Percentiles rank a stretch among this genome's conserved stretches.
Conservation (phyloP, 2,888 invertebrate species). For the Sinotaia quadrata region DNA sequence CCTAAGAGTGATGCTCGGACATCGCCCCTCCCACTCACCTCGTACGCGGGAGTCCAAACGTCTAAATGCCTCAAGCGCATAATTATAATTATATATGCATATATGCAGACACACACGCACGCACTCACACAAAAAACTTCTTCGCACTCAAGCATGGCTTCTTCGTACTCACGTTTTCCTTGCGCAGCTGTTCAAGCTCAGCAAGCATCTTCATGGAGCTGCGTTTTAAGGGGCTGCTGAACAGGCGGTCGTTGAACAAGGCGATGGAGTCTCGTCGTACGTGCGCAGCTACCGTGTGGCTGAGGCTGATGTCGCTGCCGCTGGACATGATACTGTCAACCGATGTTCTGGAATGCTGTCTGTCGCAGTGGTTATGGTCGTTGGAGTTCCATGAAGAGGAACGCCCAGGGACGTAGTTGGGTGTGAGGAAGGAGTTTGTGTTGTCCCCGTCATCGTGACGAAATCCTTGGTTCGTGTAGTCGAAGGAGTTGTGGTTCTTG, state of each 20-base stretch:
- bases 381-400: background rate
- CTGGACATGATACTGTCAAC: constrained; percentile 26
- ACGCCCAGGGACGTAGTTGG: background rate
- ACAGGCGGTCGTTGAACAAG: constrained; percentile 48
- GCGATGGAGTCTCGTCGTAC: constrained; percentile 57
- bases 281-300: constrained; percentile 39
- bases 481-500: constrained; percentile 21
- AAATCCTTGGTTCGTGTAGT: constrained; percentile 22
- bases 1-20: no score
- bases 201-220: constrained; percentile 25
- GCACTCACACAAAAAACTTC: no score
- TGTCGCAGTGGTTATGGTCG: no score
- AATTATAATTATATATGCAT: no score
- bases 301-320: constrained; percentile 25
- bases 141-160: no score
- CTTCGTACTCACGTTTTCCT: constrained; percentile 32
- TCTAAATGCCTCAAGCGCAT: no score
- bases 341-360: constrained; percentile 21
- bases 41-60: no score
- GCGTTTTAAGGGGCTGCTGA: constrained; percentile 32
- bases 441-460: background rate
- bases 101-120: no score
- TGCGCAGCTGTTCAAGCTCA: constrained; percentile 27
- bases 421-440: no score
- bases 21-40: no score